Conservation (phyloP, 2,888 invertebrate species). For the Coenonympha arcania region DNA sequence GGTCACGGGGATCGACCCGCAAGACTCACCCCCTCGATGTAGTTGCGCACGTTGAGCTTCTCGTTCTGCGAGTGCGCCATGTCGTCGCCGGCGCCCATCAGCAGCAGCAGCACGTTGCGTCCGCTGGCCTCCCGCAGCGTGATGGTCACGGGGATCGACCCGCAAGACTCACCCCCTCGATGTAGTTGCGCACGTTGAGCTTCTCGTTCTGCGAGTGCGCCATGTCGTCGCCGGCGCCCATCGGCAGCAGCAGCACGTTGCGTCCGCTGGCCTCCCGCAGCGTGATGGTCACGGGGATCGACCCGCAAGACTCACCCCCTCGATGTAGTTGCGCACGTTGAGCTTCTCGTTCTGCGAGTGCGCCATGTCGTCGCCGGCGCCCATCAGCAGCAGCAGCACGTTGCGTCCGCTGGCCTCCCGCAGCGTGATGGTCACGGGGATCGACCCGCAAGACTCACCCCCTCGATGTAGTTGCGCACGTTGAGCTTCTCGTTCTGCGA, state of each 20-base stretch:
- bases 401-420: no score
- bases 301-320: no score
- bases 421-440: no score
- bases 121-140: constrained; percentile 93
- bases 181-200: constrained; percentile 91
- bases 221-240: constrained; percentile 97
- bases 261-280: constrained; percentile 93
- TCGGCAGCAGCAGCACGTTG: constrained; percentile 94
- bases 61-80: constrained; percentile 99
- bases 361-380: no score
- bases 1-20: constrained; percentile 58
- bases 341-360: no score
- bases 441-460: no score
- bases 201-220: constrained; percentile 99
- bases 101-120: constrained; percentile 94
- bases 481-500: no score
- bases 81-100: constrained; percentile 96
- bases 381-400: no score
- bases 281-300: constrained; percentile 96
- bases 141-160: constrained; percentile 96
- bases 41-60: constrained; percentile 93
- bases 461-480: no score
- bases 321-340: no score
- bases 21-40: constrained; percentile 89
- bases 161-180: constrained; percentile 89